Conservation (phyloP, 2,113 vertebrate genomes). For the Apodemus sylvaticus region DNA sequence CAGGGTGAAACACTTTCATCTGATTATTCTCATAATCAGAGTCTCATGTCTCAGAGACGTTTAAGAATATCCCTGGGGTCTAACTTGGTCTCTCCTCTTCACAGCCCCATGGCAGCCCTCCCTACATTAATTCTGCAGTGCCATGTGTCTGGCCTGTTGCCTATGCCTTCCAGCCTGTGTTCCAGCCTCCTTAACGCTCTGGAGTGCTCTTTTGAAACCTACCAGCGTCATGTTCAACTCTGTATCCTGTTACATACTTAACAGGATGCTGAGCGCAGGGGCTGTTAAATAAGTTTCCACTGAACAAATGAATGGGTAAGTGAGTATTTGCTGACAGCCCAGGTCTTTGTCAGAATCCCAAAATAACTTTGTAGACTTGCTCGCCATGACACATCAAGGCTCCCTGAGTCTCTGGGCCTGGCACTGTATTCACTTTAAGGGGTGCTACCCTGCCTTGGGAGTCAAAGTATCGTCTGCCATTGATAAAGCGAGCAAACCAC, state of each 20-base stretch:
- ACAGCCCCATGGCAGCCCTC: not conserved
- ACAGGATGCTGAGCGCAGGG: conserved; percentile 4
- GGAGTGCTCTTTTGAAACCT: not conserved
- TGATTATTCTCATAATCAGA: not conserved
- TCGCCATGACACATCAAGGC: not conserved
- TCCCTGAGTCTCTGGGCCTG: not conserved
- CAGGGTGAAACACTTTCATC: not conserved
- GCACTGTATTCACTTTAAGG: not conserved
- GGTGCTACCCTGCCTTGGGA: not conserved
- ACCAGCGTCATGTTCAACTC: conserved; percentile 40
- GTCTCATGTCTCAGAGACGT: not conserved
- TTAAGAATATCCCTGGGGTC: not conserved
- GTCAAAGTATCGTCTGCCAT: not conserved
- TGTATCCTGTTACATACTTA: conserved; percentile 37
- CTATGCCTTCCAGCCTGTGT: not conserved
- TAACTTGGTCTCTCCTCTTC: too few relatives aligned
- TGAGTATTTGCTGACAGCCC: conserved; percentile 16
- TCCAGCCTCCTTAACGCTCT: not conserved
- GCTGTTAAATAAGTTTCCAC: not conserved
- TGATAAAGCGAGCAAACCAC: not conserved
- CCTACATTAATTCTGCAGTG: not conserved
- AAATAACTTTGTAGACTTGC: conserved; percentile 3
- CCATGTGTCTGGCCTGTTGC: not conserved
- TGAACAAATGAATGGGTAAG: conserved; percentile 39
- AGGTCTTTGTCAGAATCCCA: not conserved